Evolutionary conservation across 1,140 invertebrate genomes (phyloP), one percentile per base, ranked within the genome.

Genomic region (Habropoda laboriosa): DNA sequence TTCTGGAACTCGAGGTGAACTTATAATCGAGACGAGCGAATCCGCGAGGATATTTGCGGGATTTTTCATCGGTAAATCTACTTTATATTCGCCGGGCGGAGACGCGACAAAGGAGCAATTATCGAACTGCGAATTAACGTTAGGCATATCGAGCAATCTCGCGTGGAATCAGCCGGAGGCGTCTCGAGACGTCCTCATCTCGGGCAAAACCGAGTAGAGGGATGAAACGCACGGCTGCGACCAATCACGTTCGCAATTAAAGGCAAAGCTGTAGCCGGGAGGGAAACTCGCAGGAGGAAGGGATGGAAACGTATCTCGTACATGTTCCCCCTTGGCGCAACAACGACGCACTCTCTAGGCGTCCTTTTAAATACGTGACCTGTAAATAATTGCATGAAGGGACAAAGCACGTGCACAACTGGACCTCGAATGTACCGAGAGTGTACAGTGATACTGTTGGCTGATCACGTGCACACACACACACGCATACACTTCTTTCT

Each of bases 291-390:
- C 66, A 71, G 83, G 72, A 86, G 70, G 40, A 68, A 64, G 68
- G 83, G 66, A 82, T 76, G 70, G 77, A 86, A 83, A 83, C 68
- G 84, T 86, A 86, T 86, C 84, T 77, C 80, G 68, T 86, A 63
- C 67, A 86, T 72, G 77, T 57, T 64, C 64, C 71, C 70, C 72
- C 83, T 86, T 82, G 80, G 70, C 73, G 79, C 73, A 80, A 78
- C 82, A 80, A 64, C 80, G 79, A 72, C 72, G 51, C 68, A 72
- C 85, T 86, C 79, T 55, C 83, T 18, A 27, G 32, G 45, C 80
- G 81, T 86, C 87, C 83, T 87, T 89, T 89, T 87, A 87, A 89
- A 86, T 89, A 88, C 88, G 87, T 87, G 88, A 88, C 84, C 88
- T 86, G 87, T 87, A 87, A 88, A 89, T 89, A 89, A 89, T 89